Evolutionary conservation across 2,797 vertebrate species (phyloP), one percentile per base, ranked within the genome.

Genomic region (Schizothorax lantsangensis): DNA sequence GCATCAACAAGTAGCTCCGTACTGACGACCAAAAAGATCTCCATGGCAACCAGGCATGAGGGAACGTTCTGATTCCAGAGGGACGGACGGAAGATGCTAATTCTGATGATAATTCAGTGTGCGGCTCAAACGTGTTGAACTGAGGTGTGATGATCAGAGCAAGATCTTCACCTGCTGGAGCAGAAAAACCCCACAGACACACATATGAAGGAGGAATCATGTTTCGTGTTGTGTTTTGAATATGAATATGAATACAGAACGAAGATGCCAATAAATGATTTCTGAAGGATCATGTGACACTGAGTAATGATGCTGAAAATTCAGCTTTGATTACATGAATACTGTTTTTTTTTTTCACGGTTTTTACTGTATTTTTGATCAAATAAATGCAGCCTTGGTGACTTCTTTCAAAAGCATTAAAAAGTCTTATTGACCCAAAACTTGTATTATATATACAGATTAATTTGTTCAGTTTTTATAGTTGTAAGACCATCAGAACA

Each of bases 21-120:
- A 12, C 66, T 12, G 23, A 54, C n/a, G 80, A 71, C 30, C 33
- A 78, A 38, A 82, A 57, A 52, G 21, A 57, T 82, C 66, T 82
- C 66, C 66, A 82, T 82, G 49, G 66, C 15, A 82, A 82, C 81
- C 49, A 17, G 47, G 14, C 33, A 11, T 30, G 68, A 52, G 68
- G 66, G 66, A 40, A 69, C 45, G 0, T 82, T 71, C 81, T 17
- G 23, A 54, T 26, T 57, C 66, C 68, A 54, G 19, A 72, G 47
- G 23, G 33, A 83, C 15, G 23, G 23, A 26, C 17, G 12, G 23
- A 72, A 40, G 49, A 82, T 72, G 66, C 47, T 82, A 57, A 72
- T 82, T 38, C 21, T 54, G 47, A 71, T 82, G 45, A 23, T 54
- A 21, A 69, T 52, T 69, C 45, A 8, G 45, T 30, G 52, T 21